A percentile compares a stretch with the other conserved stretches of the same genome.
Conservation (phyloP, 2,113 vertebrate genomes). For the Naja naja region DNA sequence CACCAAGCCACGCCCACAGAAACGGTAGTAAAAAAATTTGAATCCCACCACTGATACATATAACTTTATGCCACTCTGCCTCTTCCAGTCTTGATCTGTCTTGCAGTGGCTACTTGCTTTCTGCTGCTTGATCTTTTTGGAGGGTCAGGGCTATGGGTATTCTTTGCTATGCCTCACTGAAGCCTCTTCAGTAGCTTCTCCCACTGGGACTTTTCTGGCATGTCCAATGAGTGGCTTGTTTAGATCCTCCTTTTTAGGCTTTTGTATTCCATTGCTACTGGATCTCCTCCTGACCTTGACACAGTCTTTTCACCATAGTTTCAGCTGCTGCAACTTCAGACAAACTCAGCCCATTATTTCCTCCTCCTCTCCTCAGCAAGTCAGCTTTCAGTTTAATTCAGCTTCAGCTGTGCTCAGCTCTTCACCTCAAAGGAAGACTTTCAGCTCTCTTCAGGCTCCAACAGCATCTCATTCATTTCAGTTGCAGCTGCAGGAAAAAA, state of each 20-base stretch:
- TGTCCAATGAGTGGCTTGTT: background rate
- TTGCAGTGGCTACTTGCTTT: background rate
- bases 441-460: background rate
- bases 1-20: too few relatives aligned
- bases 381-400: background rate
- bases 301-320: background rate
- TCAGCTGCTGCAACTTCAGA: background rate
- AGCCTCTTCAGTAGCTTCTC: background rate
- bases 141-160: background rate
- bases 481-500: background rate
- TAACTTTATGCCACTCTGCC: background rate
- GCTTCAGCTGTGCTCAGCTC: background rate
- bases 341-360: background rate
- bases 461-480: background rate
- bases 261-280: background rate
- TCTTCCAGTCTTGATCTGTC: background rate
- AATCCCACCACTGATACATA: too few relatives aligned
- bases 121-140: background rate
- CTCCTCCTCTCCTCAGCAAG: background rate
- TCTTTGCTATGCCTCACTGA: background rate
- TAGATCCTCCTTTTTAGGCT: background rate
- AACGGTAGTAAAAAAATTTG: too few relatives aligned
- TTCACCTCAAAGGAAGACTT: background rate
- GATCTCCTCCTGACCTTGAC: background rate
- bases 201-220: background rate